phyloP scores from a whole-genome alignment of 2,113 vertebrate species.

The Spermophilus dauricus region DNA sequence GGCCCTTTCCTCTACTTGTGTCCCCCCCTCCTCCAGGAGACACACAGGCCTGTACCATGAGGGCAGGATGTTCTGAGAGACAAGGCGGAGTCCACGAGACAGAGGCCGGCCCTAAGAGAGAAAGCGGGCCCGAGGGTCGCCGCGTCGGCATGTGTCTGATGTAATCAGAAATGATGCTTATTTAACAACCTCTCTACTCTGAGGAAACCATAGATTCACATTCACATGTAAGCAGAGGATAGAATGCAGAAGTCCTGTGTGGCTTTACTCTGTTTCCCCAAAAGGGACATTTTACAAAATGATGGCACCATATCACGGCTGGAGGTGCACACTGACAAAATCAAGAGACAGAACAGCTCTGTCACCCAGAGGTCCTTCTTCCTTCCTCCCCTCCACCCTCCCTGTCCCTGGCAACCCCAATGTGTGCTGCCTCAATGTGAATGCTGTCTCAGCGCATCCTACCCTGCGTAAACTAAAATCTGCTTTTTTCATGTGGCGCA shows the following conservation, averaged over 20 bases:
- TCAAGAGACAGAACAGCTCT: no score
- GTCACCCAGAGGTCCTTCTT: not conserved
- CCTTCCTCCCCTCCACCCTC: not conserved
- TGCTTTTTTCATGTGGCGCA: not conserved
- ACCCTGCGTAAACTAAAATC: no score
- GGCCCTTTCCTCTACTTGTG: no score
- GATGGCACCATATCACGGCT: not conserved
- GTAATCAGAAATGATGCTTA: not conserved
- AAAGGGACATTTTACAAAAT: not conserved
- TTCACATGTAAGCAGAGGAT: not conserved
- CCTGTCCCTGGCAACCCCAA: not conserved
- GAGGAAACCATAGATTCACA: not conserved
- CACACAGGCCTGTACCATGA: accelerated
- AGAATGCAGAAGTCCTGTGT: accelerated
- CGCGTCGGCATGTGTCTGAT: no score
- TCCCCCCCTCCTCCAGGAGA: not conserved
- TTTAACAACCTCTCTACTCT: not conserved
- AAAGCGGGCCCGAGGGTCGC: not conserved
- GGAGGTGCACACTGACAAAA: not conserved
- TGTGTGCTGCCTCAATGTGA: no score
- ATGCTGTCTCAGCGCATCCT: no score
- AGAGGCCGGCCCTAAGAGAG: not conserved
- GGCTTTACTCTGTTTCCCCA: not conserved
- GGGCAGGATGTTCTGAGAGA: not conserved
- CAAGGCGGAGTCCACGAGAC: not conserved